Percentiles rank a stretch among this genome's conserved stretches.
Evolutionary conservation across 2,888 invertebrate genomes (phyloP).

Genomic region (Calameuta filiformis): DNA sequence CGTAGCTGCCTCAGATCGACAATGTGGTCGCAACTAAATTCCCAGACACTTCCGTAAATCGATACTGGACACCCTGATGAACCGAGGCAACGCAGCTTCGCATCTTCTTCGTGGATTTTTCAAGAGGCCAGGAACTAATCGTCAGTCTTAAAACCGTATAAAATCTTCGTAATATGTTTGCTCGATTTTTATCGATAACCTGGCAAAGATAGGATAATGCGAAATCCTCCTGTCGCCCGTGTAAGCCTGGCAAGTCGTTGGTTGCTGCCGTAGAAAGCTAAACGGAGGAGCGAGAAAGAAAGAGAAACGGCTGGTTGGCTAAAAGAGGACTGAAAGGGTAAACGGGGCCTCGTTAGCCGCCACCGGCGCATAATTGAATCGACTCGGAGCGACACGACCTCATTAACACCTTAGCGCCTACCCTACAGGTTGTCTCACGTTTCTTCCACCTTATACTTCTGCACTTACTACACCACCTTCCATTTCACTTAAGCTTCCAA

Average conservation of each 20-base stretch:
- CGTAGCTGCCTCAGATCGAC: not conserved
- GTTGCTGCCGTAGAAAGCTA: not conserved
- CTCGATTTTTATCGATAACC: slow-evolving; percentile 12
- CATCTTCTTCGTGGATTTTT: not conserved
- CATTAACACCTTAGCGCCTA: slow-evolving; percentile 65
- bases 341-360: slow-evolving; percentile 61
- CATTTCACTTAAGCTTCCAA: not conserved
- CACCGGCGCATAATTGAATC: slow-evolving; percentile 64
- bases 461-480: slow-evolving; percentile 12
- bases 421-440: slow-evolving; percentile 63
- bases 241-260: not conserved
- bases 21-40: slow-evolving; percentile 21
- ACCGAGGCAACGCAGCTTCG: not conserved
- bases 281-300: slow-evolving; percentile 2
- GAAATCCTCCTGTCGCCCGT: slow-evolving; percentile 11
- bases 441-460: slow-evolving; percentile 39
- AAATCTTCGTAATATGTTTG: not conserved
- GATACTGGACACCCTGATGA: slow-evolving; percentile 10
- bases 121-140: not conserved
- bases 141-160: not conserved
- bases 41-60: slow-evolving; percentile 40
- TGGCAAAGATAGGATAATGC: slow-evolving; percentile 26
- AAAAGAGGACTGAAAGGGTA: slow-evolving; percentile 57
- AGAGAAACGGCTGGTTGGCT: slow-evolving; percentile 42
- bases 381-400: slow-evolving; percentile 65